Evolutionary conservation across 2,113 vertebrate species (phyloP).

Genomic region (Gallinago paraguaiae): DNA sequence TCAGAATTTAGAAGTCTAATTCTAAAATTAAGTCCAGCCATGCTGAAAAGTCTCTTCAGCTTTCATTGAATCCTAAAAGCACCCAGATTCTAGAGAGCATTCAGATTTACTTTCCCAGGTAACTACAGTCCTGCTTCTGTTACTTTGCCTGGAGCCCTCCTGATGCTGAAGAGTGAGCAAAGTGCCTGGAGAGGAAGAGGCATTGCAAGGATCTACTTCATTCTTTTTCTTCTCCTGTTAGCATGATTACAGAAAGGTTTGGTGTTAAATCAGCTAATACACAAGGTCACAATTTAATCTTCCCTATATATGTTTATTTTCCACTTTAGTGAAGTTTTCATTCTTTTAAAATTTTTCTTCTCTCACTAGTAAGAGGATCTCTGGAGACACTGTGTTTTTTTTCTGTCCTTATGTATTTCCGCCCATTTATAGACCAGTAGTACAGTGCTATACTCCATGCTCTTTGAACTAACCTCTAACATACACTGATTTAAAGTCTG

Average conservation of each 20-base stretch:
- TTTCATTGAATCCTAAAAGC: background rate
- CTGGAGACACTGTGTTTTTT: background rate
- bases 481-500: constrained; percentile 5
- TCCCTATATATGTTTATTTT: background rate
- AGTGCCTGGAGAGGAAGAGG: background rate
- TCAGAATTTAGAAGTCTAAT: background rate
- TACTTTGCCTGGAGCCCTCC: background rate
- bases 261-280: background rate
- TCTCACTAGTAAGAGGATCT: background rate
- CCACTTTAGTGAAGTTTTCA: background rate
- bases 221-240: background rate
- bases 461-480: constrained; percentile 21
- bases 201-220: background rate
- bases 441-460: background rate
- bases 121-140: background rate
- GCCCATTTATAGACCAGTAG: background rate
- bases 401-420: background rate
- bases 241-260: background rate
- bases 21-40: background rate
- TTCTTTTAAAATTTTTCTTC: background rate
- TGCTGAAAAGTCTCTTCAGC: background rate
- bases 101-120: background rate
- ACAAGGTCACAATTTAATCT: background rate
- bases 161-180: background rate
- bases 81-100: background rate